Base-by-base conservation (phyloP, 2,888 invertebrate genomes). In the Uropetala carovei region DNA sequence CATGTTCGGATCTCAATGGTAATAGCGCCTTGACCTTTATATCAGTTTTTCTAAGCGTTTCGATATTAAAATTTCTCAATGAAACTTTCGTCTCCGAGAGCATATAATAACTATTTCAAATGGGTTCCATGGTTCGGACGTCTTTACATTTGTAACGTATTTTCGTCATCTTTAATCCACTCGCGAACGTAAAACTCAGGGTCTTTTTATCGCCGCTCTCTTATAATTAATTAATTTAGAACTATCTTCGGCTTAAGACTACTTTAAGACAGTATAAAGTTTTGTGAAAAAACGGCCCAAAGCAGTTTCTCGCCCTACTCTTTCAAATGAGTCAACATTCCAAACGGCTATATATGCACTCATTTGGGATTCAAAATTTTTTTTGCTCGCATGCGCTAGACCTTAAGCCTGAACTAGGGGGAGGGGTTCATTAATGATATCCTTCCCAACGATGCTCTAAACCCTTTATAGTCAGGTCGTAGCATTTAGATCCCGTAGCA, bases 351-450 rank as follows among this genome's bases (percentile, higher is more conserved):
- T 22, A 22, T 68, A 68, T 68, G 68, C 68, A 30, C 56, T 89
- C 89, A 64, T 56, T 89, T 89, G 13, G 30, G 64, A 89, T 89
- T 89, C 89, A 89, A 4, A 89, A 89, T 43, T 60, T 43, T 89
- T 89, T 89, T 86, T 89, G 59, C 59, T 59, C 8, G 86, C 14
- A 86, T 86, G 27, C 89, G 10, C 64, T n/a, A 30, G 64, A 89
- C 60, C 64, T 89, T 60, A 18, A 30, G 64, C 89, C 64, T 11
- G 89, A 64, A 89, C 60, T 43, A 68, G 89, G 60, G 30, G 89
- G 43, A 68, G 68, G 56, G 64, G n/a, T 64, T 89, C 89, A 89
- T 89, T 89, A 89, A 89, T 89, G 89, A 30, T 11, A 89, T 60
- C n/a, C 89, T 43, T 43, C 14, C 60, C 60, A 83, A 30, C 86